Base-by-base conservation (phyloP, 2,888 invertebrate species). In the Candidula unifasciata region DNA sequence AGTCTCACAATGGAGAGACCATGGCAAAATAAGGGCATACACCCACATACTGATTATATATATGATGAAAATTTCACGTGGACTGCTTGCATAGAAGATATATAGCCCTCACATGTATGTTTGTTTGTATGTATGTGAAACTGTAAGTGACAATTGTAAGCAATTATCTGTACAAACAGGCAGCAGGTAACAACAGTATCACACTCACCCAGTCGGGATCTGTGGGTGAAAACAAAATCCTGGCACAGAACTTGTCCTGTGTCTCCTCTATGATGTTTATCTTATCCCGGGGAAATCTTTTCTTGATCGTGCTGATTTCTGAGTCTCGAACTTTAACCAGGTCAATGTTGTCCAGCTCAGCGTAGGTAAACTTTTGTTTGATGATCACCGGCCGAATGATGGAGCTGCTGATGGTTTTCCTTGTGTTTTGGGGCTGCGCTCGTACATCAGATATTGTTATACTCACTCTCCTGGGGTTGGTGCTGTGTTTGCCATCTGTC, bases 141-240 rank as follows among this genome's bases (percentile, higher is more conserved):
- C n/a, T n/a, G n/a, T n/a, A n/a, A n/a, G n/a, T n/a, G n/a, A n/a
- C n/a, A n/a, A n/a, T n/a, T n/a, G n/a, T n/a, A n/a, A n/a, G n/a
- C n/a, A n/a, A n/a, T n/a, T n/a, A n/a, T n/a, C n/a, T n/a, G n/a
- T n/a, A n/a, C n/a, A n/a, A n/a, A n/a, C n/a, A n/a, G n/a, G n/a
- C n/a, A n/a, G n/a, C n/a, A n/a, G n/a, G n/a, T n/a, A n/a, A n/a
- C n/a, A n/a, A n/a, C n/a, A n/a, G n/a, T n/a, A n/a, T 60, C 5
- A 60, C n/a, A 68, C 90, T 89, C 89, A 93, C 92, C 93, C 93
- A 93, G 83, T 93, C 93, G 73, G 93, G 93, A 89, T 93, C 93
- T 68, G 90, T 89, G 60, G 92, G 91, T 44, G 84, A 84, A 82
- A 93, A 92, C 37, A 85, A 79, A 76, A 92, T 86, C 24, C 76